Percentiles rank a stretch among this genome's conserved stretches.
phyloP scores from a whole-genome alignment of 2,113 vertebrate genomes.

The Brachyhypopomus occidentalis region DNA sequence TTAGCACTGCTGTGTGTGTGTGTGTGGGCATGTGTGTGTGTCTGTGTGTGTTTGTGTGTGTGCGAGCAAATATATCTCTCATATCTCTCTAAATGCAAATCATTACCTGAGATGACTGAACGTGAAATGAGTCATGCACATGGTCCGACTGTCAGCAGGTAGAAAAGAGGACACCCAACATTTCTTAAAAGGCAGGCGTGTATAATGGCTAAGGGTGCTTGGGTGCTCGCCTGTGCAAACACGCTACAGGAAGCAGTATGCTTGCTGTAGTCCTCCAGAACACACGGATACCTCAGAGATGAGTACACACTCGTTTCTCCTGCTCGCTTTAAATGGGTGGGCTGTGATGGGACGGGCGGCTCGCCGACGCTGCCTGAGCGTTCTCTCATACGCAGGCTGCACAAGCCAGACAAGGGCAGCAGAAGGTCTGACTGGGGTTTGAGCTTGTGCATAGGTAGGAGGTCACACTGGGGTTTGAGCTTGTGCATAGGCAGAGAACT shows the following conservation, averaged over 20 bases:
- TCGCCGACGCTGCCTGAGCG: slow-evolving; percentile 36
- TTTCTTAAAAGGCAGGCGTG: slow-evolving; percentile 75
- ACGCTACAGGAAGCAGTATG: slow-evolving; percentile 60
- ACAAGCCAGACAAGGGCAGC: neutral
- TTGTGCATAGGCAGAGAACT: too few relatives aligned
- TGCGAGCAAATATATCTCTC: neutral
- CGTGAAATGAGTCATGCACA: slow-evolving; percentile 76
- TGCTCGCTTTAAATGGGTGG: slow-evolving; percentile 37
- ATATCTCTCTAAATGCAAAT: slow-evolving; percentile 62
- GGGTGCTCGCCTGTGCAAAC: slow-evolving; percentile 73
- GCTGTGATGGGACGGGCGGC: slow-evolving; percentile 51
- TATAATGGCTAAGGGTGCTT: slow-evolving; percentile 78
- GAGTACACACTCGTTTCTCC: slow-evolving; percentile 64
- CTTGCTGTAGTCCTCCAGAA: slow-evolving; percentile 56
- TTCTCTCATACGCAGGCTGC: neutral
- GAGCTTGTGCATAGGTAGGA: too few relatives aligned
- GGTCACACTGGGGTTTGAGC: too few relatives aligned
- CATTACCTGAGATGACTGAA: slow-evolving; percentile 69
- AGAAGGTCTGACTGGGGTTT: too few relatives aligned
- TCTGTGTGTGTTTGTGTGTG: slow-evolving; percentile 8
- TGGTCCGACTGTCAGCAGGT: slow-evolving; percentile 71
- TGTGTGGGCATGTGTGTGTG: slow-evolving; percentile 9
- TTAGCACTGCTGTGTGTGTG: slow-evolving; percentile 34
- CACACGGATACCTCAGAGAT: slow-evolving; percentile 60
- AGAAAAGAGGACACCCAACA: slow-evolving; percentile 74